Evolutionary conservation across 2,888 invertebrate species (phyloP), one percentile per base, ranked within the genome.

Genomic region (Nomada fucata): DNA sequence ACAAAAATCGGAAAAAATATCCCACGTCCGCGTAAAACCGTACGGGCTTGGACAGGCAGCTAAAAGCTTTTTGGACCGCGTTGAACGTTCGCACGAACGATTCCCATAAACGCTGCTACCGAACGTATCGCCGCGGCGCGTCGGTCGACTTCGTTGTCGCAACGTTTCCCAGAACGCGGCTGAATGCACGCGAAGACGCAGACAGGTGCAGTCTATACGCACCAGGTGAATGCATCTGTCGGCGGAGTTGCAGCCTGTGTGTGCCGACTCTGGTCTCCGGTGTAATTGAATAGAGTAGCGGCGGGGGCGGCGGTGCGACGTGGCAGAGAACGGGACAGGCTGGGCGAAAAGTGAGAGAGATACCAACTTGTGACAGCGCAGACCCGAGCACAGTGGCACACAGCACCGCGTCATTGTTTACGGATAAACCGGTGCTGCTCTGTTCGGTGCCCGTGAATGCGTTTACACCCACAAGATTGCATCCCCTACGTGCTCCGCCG

Each of bases 211-310:
- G 73, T 52, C 71, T 76, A 36, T 53, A 75, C 68, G 70, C 57
- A 59, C 53, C 23, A 29, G 60, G 72, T 67, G 84, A 79, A 82
- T 75, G 82, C 78, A 36, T 71, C 60, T 55, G 72, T 53, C 71
- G 78, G 73, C 70, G 79, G 73, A 82, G 75, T 71, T 83, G 84
- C 78, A 82, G 78, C 77, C 81, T 70, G 64, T 75, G 73, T 53
- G 59, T 67, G 82, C 55, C 76, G 76, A 74, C 68, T 74, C 78
- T 76, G 84, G 86, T 89, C 90, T 88, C 89, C 81, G 78, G 87
- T 90, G 90, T 91, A 91, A 91, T 91, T 91, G 88, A 91, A 91
- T 90, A 90, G 91, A 91, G 91, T 91, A 89, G 86, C 70, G 26
- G 65, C 26, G 72, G 70, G n/a, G 50, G 42, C 63, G 68, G 61